These are phyloP conservation scores for Pygmarrhopalites habei DNA, from an alignment of 1,140 invertebrate genomes.

Conservation along the genomic window DNA sequence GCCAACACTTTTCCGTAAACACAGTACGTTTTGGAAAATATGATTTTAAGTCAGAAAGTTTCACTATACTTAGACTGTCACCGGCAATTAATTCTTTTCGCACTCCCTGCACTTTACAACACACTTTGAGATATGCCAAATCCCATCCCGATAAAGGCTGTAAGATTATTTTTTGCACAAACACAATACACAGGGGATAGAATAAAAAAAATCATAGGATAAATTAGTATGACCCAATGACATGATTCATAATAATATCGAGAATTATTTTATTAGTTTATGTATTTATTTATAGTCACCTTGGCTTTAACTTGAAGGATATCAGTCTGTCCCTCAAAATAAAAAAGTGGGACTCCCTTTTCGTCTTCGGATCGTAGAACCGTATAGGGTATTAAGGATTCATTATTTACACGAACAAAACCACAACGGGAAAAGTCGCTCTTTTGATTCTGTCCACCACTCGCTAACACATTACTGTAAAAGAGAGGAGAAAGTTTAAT, in stretches of 20 bases:
- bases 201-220: too few relatives aligned
- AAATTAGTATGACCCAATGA: background rate
- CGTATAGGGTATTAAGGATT: conserved; percentile 87
- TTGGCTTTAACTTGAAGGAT: conserved; percentile 71
- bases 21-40: conserved; percentile 80
- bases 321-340: conserved; percentile 86
- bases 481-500: too few relatives aligned
- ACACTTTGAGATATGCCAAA: conserved; percentile 83
- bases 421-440: conserved; percentile 59
- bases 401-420: conserved; percentile 88
- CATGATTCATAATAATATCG: background rate
- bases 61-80: conserved; percentile 80
- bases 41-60: conserved; percentile 78
- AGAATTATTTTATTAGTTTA: background rate
- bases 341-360: conserved; percentile 88
- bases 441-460: conserved; percentile 52
- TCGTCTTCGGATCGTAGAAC: conserved; percentile 53
- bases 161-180: too few relatives aligned
- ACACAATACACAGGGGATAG: too few relatives aligned
- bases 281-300: conserved; percentile 55
- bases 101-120: conserved; percentile 88
- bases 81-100: conserved; percentile 81
- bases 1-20: conserved; percentile 48
- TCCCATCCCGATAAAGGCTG: conserved; percentile 72
- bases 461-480: conserved; percentile 66